These are phyloP conservation scores for Tolypeutes matacus DNA, from an alignment of 2,797 vertebrate genomes.

Conservation along the genomic window DNA sequence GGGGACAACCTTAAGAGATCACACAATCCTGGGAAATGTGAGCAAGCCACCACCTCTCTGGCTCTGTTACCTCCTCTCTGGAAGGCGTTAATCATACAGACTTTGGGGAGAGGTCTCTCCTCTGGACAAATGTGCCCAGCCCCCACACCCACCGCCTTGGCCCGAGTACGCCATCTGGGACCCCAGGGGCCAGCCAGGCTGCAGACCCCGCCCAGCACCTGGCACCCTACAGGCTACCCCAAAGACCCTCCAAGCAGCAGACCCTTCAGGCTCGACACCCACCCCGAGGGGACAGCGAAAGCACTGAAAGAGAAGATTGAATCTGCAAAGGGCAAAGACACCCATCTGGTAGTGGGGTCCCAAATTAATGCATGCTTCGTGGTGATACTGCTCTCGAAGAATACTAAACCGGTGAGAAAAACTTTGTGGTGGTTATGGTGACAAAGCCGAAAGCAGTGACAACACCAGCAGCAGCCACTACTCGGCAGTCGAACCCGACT, in stretches of 20 bases:
- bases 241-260: too few relatives aligned
- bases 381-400: slow-evolving; percentile 96
- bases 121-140: too few relatives aligned
- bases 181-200: too few relatives aligned
- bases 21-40: background rate
- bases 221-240: too few relatives aligned
- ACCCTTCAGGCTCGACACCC: too few relatives aligned
- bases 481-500: slow-evolving; percentile 84
- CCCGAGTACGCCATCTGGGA: too few relatives aligned
- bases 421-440: slow-evolving; percentile 98
- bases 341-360: slow-evolving; percentile 94
- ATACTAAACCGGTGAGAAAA: slow-evolving; percentile 98
- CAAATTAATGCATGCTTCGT: slow-evolving; percentile 97
- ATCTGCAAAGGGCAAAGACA: slow-evolving; percentile 95
- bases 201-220: too few relatives aligned
- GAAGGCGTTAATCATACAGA: background rate
- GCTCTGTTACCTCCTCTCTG: background rate
- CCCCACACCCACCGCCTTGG: too few relatives aligned
- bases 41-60: background rate
- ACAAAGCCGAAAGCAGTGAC: slow-evolving; percentile 95
- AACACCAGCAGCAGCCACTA: slow-evolving; percentile 84
- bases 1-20: background rate
- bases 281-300: slow-evolving; percentile 87
- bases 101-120: too few relatives aligned
- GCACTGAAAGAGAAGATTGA: slow-evolving; percentile 97